phyloP scores from a whole-genome alignment of 2,888 invertebrate genomes.

The Acholoe squamosa region DNA sequence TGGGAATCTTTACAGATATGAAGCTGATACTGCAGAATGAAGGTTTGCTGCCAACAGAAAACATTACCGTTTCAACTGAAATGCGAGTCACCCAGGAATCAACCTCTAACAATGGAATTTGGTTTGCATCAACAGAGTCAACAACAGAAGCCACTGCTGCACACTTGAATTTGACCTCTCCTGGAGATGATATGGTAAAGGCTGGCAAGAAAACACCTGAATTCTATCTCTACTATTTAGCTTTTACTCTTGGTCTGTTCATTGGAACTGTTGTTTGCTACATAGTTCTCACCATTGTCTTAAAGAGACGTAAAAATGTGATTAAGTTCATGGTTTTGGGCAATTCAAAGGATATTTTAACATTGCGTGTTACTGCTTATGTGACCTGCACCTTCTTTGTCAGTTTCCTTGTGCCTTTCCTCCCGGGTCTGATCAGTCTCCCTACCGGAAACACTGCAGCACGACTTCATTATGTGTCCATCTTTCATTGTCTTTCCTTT shows the following conservation, averaged over 20 bases:
- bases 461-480: not conserved
- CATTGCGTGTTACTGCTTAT: not conserved
- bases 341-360: not conserved
- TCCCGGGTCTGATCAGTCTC: not conserved
- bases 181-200: no score
- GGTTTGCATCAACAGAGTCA: no score
- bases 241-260: not conserved
- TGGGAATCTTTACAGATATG: not conserved
- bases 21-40: not conserved
- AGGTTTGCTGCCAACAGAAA: not conserved
- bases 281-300: not conserved
- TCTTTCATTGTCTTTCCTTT: not conserved
- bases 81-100: not conserved
- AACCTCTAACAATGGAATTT: no score
- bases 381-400: not conserved
- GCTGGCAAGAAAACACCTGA: not conserved
- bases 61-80: not conserved
- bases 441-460: not conserved
- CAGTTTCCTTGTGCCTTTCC: not conserved
- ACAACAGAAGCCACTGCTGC: no score
- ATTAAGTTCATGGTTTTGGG: not conserved
- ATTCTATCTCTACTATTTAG: not conserved
- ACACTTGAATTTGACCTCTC: not conserved
- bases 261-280: not conserved
- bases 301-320: not conserved